Evolutionary conservation across 2,797 vertebrate genomes (phyloP).

Genomic region (Crenichthys baileyi): DNA sequence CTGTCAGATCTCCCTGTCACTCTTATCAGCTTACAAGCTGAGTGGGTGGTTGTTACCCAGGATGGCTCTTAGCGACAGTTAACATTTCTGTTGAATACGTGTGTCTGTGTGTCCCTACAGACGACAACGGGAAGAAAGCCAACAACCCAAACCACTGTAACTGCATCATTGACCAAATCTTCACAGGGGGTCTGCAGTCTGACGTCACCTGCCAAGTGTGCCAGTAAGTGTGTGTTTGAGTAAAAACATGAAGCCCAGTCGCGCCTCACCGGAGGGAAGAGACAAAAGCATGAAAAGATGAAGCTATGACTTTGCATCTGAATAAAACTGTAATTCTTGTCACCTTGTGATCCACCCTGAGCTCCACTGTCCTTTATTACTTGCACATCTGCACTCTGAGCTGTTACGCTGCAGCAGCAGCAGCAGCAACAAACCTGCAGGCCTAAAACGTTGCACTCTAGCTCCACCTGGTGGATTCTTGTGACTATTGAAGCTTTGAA

Average conservation of each 20-base stretch:
- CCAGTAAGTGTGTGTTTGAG: conserved; percentile 85
- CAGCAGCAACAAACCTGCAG: conserved; percentile 85
- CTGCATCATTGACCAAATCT: conserved; percentile 98
- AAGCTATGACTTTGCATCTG: neutral
- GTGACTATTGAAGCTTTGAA: too few relatives aligned
- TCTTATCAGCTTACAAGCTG: conserved; percentile 23
- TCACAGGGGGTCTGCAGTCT: conserved; percentile 94
- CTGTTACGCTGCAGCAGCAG: conserved; percentile 84
- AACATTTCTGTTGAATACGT: neutral
- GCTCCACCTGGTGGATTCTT: conserved; percentile 59
- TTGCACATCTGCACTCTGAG: conserved; percentile 18
- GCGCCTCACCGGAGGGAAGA: neutral
- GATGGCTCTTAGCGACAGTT: conserved; percentile 28
- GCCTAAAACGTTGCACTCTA: conserved; percentile 50
- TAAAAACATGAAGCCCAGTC: neutral
- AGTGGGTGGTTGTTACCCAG: conserved; percentile 26
- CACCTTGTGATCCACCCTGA: neutral
- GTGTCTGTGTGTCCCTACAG: conserved; percentile 46
- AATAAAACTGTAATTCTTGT: neutral
- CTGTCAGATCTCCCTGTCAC: conserved; percentile 6
- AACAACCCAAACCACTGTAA: conserved; percentile 97
- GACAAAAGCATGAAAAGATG: neutral
- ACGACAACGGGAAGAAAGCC: conserved; percentile 97
- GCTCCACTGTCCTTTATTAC: conserved; percentile 9
- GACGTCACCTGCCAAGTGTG: conserved; percentile 98